Percentiles rank a stretch among this genome's conserved stretches.
These are phyloP conservation scores for Mythimna albipuncta DNA, from an alignment of 2,888 invertebrate species.

Conservation along the genomic window DNA sequence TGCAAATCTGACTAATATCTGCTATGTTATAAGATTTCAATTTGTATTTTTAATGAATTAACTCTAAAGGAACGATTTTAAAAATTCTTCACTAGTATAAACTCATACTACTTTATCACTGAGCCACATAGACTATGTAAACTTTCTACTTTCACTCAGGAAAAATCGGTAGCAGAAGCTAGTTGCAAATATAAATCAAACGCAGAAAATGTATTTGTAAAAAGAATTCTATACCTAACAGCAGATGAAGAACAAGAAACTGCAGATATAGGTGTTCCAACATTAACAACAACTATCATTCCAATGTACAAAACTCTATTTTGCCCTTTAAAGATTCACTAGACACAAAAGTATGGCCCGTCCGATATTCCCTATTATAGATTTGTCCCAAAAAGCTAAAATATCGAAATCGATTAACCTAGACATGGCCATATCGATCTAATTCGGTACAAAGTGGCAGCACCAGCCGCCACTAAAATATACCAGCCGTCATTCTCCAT, in stretches of 20 bases:
- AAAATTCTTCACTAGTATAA: too few species aligned
- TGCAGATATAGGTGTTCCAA: not conserved
- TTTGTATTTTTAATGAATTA: too few species aligned
- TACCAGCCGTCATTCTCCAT: slow-evolving; percentile 28
- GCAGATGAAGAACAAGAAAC: not conserved
- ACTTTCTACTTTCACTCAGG: too few species aligned
- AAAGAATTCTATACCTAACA: not conserved
- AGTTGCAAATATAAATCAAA: not conserved
- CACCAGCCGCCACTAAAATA: slow-evolving; percentile 39
- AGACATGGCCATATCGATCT: slow-evolving; percentile 43
- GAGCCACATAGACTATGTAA: too few species aligned
- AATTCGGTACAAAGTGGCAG: slow-evolving; percentile 43
- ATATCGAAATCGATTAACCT: slow-evolving; percentile 62
- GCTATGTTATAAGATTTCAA: too few species aligned
- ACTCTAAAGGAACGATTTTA: too few species aligned
- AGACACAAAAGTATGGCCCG: not conserved
- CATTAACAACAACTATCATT: not conserved
- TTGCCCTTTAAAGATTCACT: slow-evolving; percentile 10
- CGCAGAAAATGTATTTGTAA: not conserved
- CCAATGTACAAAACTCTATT: not conserved
- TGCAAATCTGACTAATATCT: too few species aligned
- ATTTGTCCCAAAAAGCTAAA: slow-evolving; percentile 51
- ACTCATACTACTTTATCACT: too few species aligned
- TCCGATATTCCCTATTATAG: slow-evolving; percentile 41
- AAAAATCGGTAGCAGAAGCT: too few species aligned